Conservation (phyloP, 2,888 invertebrate genomes). For the Caenorhabditis sulstoni region DNA sequence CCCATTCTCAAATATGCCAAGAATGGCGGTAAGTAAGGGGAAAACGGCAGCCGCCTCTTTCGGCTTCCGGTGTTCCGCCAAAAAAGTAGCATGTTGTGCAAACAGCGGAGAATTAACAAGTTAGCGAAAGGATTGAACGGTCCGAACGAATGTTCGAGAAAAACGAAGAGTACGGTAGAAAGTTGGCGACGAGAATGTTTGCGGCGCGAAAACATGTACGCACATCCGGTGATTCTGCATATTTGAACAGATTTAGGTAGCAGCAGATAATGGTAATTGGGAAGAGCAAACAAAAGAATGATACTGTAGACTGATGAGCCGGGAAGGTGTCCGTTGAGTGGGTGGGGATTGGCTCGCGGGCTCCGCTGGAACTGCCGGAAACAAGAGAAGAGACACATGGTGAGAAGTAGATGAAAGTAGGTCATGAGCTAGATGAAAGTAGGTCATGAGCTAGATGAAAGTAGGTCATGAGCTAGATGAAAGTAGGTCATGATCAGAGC, state of each 20-base stretch:
- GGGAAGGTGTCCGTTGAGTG: too few species aligned
- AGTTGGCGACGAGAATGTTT: neutral
- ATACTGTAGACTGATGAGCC: constrained; percentile 22
- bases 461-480: too few species aligned
- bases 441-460: too few species aligned
- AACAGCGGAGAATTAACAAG: constrained; percentile 43
- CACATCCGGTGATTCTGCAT: constrained; percentile 26
- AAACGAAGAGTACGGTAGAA: neutral
- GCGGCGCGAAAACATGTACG: constrained; percentile 21
- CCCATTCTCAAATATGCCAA: constrained; percentile 34
- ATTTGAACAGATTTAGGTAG: constrained; percentile 37
- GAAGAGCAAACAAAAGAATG: neutral
- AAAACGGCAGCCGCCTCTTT: constrained; percentile 13
- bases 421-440: too few species aligned
- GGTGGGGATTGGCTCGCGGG: too few species aligned
- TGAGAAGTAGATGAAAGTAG: too few species aligned
- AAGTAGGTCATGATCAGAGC: too few species aligned
- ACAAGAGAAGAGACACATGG: too few species aligned
- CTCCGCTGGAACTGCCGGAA: too few species aligned
- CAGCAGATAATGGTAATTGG: constrained; percentile 12
- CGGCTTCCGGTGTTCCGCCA: constrained; percentile 39
- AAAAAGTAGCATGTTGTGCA: constrained; percentile 47
- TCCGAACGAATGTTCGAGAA: neutral
- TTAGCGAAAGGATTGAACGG: constrained; percentile 3
- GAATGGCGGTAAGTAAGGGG: constrained; percentile 40